Conservation (phyloP, 1,140 invertebrate species). For the Plutomurus gul region DNA sequence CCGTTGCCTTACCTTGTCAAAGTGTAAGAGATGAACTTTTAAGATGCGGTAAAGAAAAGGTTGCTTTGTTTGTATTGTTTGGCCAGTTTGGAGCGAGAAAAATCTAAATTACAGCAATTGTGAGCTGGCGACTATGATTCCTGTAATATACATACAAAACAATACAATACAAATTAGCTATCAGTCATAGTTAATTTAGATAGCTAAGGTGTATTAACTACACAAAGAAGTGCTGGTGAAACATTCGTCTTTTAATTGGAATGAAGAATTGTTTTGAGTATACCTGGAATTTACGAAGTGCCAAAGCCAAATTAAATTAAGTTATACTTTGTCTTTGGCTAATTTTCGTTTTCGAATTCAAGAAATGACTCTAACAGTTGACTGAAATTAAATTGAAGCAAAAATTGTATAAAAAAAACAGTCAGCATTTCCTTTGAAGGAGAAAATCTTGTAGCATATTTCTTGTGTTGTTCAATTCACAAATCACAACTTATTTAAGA, state of each 20-base stretch:
- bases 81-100: no score
- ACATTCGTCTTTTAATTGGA: neutral
- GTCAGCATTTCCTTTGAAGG: conserved; percentile 3
- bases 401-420: neutral
- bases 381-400: neutral
- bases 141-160: neutral
- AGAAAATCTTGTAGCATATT: neutral
- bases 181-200: neutral
- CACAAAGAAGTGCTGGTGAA: neutral
- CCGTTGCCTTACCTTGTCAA: conserved; percentile 15
- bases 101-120: neutral
- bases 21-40: neutral
- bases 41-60: neutral
- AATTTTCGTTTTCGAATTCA: conserved; percentile 4
- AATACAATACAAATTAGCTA: conserved; percentile 21
- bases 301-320: conserved; percentile 13
- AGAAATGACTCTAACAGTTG: neutral
- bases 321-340: neutral
- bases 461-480: neutral
- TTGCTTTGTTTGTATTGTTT: conserved; percentile 5
- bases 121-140: conserved; percentile 18
- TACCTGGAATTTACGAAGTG: neutral
- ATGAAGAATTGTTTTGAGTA: neutral
- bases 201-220: no score
- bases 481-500: neutral